Base-by-base conservation (phyloP, 2,888 invertebrate genomes). In the Mythimna lalbum region DNA sequence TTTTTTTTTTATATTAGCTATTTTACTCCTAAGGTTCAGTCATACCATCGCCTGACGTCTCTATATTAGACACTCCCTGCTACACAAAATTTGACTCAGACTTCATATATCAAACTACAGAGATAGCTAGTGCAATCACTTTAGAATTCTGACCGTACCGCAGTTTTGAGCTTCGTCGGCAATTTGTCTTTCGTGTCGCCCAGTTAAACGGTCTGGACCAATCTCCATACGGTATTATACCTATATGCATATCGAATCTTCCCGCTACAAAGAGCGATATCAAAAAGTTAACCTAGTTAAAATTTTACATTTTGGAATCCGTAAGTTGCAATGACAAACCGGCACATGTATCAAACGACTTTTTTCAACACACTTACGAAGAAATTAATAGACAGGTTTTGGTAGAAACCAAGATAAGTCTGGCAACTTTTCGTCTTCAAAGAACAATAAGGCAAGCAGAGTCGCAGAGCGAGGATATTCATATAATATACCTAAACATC, bases 81-180 rank as follows among this genome's bases (percentile, higher is more conserved):
- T 33, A 19, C 43, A 59, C 21, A 47, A 56, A 60, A 64, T 64
- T 62, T 50, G 21, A 55, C 17, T 60, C 33, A n/a, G 21, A 7
- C 31, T 36, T 60, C 76, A 56, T 68, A 76, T 57, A 69, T 64
- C 64, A 69, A 21, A 56, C 2, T 12, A 36, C 49, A 55, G 50
- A 47, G 55, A 69, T 49, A 55, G 64, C 53, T 21, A 21, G 47
- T n/a, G 53, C 65, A 77, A 81, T 81, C 47, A 81, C 82, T 65
- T 81, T 66, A 60, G 59, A 62, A 66, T 50, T 23, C 68, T 57
- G 60, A 12, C 60, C 63, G 23, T 27, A 49, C 23, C 6, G 43
- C 52, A 77, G 36, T 77, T 71, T 78, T 57, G 60, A 61, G 39
- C 72, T 56, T 33, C 33, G 52, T 66, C 56, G 39, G 78, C 72